Base-by-base conservation (phyloP, 1,140 invertebrate species). In the Hypsibius dujardini region DNA sequence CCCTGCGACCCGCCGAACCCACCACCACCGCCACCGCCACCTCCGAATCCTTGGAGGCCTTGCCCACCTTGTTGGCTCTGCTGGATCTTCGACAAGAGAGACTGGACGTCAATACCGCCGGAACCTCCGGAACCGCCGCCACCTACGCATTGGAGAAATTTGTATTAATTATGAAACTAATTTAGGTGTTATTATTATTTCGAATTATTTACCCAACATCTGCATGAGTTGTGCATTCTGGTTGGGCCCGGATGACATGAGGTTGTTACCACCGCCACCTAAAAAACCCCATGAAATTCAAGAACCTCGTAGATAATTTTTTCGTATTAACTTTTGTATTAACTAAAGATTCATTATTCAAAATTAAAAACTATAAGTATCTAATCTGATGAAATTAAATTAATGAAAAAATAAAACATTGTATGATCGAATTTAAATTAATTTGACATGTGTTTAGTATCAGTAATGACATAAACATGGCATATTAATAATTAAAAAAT, bases 241-340 rank as follows among this genome's bases (percentile, higher is more conserved):
- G n/a, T n/a, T 56, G 7, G 50, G 0, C 7, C 50, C 50, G 50
- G 50, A 56, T 0, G 50, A 56, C 50, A 56, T 56, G 7, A 56
- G 7, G 7, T n/a, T n/a, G n/a, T n/a, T 42, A 7, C 62, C 62
- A 67, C 62, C 62, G 62, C 62, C 62, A 67, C 62, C 42, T 3
- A 67, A 42, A 12, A 67, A 42, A 7, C 62, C 42, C 42, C 12
- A 67, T 67, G 45, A 42, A 42, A 3, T 42, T 7, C 62, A 3
- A 12, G 42, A 67, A 42, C 42, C 28, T 28, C 28, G 28, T 28
- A 28, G 28, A 28, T 28, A 28, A 28, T 28, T 28, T 28, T 28
- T 28, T 28, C 28, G 28, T 28, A 0, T 28, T 28, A 28, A 28
- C 28, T 28, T 28, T 28, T 28, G 28, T 28, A 28, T 28, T 28